phyloP scores from a whole-genome alignment of 2,797 vertebrate genomes.

The Pangasius mekongensis region DNA sequence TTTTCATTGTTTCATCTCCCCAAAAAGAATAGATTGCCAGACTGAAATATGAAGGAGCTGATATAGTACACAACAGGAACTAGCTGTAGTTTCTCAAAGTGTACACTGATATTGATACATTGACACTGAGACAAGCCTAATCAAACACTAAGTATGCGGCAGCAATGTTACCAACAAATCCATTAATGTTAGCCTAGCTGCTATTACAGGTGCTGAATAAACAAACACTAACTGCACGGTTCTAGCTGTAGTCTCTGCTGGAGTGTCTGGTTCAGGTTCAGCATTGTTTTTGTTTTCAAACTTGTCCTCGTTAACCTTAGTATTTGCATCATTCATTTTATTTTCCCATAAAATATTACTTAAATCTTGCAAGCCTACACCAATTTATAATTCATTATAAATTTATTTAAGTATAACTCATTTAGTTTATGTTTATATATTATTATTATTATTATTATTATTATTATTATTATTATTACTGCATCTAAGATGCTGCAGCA shows the following conservation, averaged over 20 bases:
- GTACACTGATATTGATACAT: neutral
- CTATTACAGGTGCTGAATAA: neutral
- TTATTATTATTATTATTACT: no score
- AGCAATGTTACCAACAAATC: neutral
- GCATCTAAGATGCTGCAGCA: no score
- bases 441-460: no score
- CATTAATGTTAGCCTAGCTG: neutral
- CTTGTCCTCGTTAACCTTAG: neutral
- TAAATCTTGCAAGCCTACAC: neutral
- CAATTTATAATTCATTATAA: no score
- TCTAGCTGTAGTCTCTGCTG: neutral
- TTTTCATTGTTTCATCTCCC: neutral
- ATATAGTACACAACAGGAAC: neutral
- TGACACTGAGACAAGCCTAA: neutral
- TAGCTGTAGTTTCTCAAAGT: neutral
- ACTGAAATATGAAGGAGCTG: neutral
- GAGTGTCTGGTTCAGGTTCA: neutral
- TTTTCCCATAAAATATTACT: neutral
- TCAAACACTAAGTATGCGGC: neutral
- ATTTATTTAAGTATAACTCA: no score
- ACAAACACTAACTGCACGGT: neutral
- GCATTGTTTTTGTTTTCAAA: neutral
- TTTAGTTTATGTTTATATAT: no score
- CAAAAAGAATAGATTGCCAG: neutral
- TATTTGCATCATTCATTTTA: neutral